Evolutionary conservation across 2,797 vertebrate species (phyloP).

Genomic region (Merluccius polli): DNA sequence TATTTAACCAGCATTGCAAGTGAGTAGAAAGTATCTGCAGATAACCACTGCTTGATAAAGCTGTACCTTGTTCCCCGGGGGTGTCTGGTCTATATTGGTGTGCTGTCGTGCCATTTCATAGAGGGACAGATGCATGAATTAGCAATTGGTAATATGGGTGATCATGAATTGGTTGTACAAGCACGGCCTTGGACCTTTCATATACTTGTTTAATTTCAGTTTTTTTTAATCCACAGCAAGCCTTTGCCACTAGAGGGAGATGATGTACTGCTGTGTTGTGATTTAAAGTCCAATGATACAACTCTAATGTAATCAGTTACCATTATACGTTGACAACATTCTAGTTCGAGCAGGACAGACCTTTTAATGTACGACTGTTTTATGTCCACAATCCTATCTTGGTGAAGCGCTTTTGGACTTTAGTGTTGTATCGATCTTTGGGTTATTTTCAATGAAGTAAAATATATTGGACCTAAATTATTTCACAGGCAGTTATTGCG

Average conservation of each 20-base stretch:
- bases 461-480: neutral
- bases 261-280: neutral
- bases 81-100: too few species aligned
- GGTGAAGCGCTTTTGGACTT: neutral
- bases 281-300: neutral
- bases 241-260: neutral
- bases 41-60: too few species aligned
- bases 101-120: too few species aligned
- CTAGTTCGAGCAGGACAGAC: neutral
- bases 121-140: too few species aligned
- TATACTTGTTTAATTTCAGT: neutral
- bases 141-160: too few species aligned
- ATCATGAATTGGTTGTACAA: too few species aligned
- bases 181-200: neutral
- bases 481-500: neutral
- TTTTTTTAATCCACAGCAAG: neutral
- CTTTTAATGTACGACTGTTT: slow-evolving; percentile 1
- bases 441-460: neutral
- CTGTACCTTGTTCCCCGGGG: too few species aligned
- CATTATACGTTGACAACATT: too few species aligned
- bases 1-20: too few species aligned
- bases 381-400: neutral
- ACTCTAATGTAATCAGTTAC: neutral
- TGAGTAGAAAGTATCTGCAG: too few species aligned
- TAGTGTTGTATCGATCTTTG: neutral